Evolutionary conservation across 1,140 invertebrate genomes (phyloP), one percentile per base, ranked within the genome.

Genomic region (Caenorhabditis inopinata): DNA sequence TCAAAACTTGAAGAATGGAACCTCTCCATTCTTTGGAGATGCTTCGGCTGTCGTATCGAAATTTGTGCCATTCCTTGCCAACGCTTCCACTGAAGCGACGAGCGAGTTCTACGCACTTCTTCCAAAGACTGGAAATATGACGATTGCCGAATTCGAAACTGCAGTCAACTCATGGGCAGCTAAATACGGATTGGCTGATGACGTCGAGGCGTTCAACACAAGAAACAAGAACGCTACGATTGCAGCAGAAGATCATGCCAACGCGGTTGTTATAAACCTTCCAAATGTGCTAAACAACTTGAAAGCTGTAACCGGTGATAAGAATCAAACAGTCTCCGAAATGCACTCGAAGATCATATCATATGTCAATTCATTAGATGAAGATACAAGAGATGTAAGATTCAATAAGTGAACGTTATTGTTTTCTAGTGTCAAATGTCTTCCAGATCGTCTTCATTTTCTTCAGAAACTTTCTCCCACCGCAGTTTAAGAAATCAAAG

Each of bases 401-500:
- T n/a, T n/a, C n/a, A n/a, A n/a, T n/a, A n/a, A n/a, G n/a, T n/a
- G n/a, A n/a, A n/a, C n/a, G n/a, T n/a, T n/a, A n/a, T n/a, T n/a
- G n/a, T n/a, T n/a, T n/a, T n/a, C n/a, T n/a, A n/a, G n/a, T n/a
- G n/a, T n/a, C n/a, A n/a, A n/a, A n/a, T n/a, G n/a, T 38, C 6
- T 68, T 68, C n/a, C 58, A 68, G 58, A 68, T 68, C n/a, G 58
- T 68, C 25, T 68, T 68, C 32, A 27, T 68, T 32, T 68, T 68
- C n/a, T 68, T 68, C 58, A 38, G n/a, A 42, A 42, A 9, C 23
- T n/a, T 68, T 18, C 58, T 68, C 21, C 58, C 58, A 18, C 58
- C 58, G 12, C 58, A 68, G 23, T 68, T 68, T 18, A 68, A 29
- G 9, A 68, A 68, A 21, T 16, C 58, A 35, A 68, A 42, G 25